Conservation (phyloP, 2,113 vertebrate species). For the Chroicocephalus ridibundus region DNA sequence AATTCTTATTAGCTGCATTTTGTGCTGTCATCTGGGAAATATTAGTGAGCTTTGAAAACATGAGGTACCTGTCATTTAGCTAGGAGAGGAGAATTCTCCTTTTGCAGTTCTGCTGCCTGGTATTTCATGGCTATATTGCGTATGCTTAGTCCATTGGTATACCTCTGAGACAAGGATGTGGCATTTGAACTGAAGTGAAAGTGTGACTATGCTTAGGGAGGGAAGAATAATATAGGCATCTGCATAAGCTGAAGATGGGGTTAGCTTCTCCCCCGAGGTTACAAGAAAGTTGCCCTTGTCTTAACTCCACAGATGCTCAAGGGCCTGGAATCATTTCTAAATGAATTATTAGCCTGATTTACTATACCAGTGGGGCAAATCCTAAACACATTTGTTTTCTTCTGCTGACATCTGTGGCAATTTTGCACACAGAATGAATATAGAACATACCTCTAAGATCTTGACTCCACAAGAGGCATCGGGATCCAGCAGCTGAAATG, state of each 20-base stretch:
- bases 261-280: background rate
- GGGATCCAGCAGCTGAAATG: background rate
- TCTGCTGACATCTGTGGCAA: background rate
- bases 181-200: background rate
- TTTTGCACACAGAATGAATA: slow-evolving; percentile 4
- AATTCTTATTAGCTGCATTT: background rate
- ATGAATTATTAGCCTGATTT: background rate
- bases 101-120: background rate
- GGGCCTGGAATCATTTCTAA: background rate
- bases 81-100: background rate
- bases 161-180: background rate
- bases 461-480: background rate
- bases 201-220: background rate
- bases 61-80: background rate
- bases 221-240: background rate
- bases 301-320: background rate
- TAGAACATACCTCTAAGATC: background rate
- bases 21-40: background rate
- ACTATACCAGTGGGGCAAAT: background rate
- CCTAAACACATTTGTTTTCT: slow-evolving; percentile 10
- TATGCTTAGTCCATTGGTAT: background rate
- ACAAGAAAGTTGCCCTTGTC: background rate
- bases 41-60: background rate
- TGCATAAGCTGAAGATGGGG: background rate
- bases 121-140: background rate